Evolutionary conservation across 2,797 vertebrate species (phyloP), one percentile per base, ranked within the genome.

Genomic region (Chloroceryle amazona): DNA sequence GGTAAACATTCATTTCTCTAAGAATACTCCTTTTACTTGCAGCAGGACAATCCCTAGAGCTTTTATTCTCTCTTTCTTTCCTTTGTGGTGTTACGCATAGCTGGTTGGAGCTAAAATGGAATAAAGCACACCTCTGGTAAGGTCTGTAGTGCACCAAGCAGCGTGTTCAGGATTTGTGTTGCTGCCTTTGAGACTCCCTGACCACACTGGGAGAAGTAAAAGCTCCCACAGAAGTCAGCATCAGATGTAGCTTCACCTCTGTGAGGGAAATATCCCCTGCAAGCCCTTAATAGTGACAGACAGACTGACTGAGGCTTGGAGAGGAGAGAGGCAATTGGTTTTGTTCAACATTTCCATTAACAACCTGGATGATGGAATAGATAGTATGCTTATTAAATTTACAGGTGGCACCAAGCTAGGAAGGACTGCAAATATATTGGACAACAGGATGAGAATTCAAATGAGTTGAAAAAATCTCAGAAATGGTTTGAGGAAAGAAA

Each of bases 1-100:
- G 55, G 76, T 90, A 96, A 96, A 93, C 66, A 95, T 90, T 86
- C 19, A 47, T 96, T 96, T 94, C 67, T 90, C 81, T 89, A 65
- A 60, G 71, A 83, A 89, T 18, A 65, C 75, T 81, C 39, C 49
- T 66, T 78, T 79, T 68, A n/a, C 80, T 75, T 93, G 63, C 52
- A 76, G 42, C 0, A 0, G 73, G 62, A 54, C 67, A 78, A 31
- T 79, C 82, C 73, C 71, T 52, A 33, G 61, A 62, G 90, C 41
- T 51, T 82, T 85, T 39, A 2, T 76, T 47, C 68, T 35, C 60
- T 16, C 26, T 39, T 71, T 67, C 39, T 52, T 82, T 51, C 37
- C 29, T 81, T 61, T 18, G 41, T 71, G 66, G n/a, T 46, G 49
- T 79, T 58, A 6, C 3, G 65, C 44, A 11, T 33, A 75, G 82